Evolutionary conservation across 2,888 invertebrate species (phyloP).

Genomic region (Zygothrica quintamaculata): DNA sequence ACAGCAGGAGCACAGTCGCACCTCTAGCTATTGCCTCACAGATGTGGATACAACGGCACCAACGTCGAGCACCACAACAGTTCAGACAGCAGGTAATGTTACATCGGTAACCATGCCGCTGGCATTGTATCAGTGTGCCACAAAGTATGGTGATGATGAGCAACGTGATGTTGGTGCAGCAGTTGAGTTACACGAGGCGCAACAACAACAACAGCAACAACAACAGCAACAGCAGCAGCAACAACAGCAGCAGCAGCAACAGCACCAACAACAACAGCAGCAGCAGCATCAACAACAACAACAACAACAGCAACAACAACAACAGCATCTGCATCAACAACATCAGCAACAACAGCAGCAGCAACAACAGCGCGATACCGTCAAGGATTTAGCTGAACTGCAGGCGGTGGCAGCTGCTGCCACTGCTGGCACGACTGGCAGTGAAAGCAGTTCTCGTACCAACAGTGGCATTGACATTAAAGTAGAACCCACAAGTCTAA

Average conservation of each 20-base stretch:
- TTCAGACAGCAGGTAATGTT: constrained; percentile 39
- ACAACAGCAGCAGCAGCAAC: constrained; percentile 28
- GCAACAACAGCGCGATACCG: constrained; percentile 72
- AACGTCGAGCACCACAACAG: constrained; percentile 34
- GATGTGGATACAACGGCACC: constrained; percentile 68
- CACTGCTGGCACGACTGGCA: constrained; percentile 30
- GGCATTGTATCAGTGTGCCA: constrained; percentile 68
- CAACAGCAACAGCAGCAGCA: constrained; percentile 40
- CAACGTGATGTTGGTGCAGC: constrained; percentile 61
- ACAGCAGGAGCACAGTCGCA: constrained; percentile 70
- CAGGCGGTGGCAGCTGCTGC: constrained; percentile 62
- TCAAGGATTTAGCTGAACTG: constrained; percentile 79
- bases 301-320: constrained; percentile 59
- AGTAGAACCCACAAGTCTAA: constrained; percentile 68
- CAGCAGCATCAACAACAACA: constrained; percentile 49
- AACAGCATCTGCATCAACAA: constrained; percentile 44
- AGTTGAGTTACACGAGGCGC: constrained; percentile 60
- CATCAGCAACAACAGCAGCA: constrained; percentile 41
- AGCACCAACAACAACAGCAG: constrained; percentile 34
- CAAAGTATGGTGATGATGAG: constrained; percentile 75
- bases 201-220: constrained; percentile 10
- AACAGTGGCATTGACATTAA: constrained; percentile 75
- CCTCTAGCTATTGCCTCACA: constrained; percentile 73
- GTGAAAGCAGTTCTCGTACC: constrained; percentile 47
- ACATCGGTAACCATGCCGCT: constrained; percentile 63